Evolutionary conservation across 2,797 vertebrate species (phyloP), one percentile per base, ranked within the genome.

Genomic region (Danio choprae): DNA sequence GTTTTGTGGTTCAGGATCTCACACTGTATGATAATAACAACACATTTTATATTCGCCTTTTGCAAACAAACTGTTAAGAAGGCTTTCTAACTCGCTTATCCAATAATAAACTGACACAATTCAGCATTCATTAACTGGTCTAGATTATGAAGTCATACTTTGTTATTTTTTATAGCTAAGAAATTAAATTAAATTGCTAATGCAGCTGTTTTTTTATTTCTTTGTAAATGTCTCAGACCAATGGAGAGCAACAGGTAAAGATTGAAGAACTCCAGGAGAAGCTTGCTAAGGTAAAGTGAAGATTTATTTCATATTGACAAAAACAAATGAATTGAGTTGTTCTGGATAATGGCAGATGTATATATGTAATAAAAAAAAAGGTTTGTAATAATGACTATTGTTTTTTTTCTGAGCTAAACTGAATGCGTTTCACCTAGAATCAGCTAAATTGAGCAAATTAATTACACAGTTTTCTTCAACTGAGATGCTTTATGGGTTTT

Each of bases 251-350:
- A 90, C 97, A 98, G 86, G 88, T 90, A 79, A 99, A 95, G 92
- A 97, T 97, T 80, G 96, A 96, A 81, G 98, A 99, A 69, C 95
- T 99, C 75, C 97, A 98, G 82, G 96, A 99, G 81, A 99, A 98
- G 85, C 94, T 98, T 74, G 87, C 93, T 84, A 99, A 98, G 96
- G 98, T 99, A 89, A 38, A 18, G 6, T 40, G 13, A 4, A 3
- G 6, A 13, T 68, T 18, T 48, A 41, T n/a, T 70, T 71, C 0
- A 20, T 16, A 43, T 44, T 22, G 29, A 29, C 29, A 29, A 13
- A 11, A 22, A 29, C 12, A 29, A 13, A 3, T 48, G 43, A 9
- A 9, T 22, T 5, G 4, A 46, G 13, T 8, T 50, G 22, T 36
- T 22, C 1, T 36, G 36, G 46, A 50, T 38, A n/a, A 50, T 50